Percentiles rank a stretch among this genome's conserved stretches.
Evolutionary conservation across 1,140 invertebrate species (phyloP).

Genomic region (Scaptomyza montana): DNA sequence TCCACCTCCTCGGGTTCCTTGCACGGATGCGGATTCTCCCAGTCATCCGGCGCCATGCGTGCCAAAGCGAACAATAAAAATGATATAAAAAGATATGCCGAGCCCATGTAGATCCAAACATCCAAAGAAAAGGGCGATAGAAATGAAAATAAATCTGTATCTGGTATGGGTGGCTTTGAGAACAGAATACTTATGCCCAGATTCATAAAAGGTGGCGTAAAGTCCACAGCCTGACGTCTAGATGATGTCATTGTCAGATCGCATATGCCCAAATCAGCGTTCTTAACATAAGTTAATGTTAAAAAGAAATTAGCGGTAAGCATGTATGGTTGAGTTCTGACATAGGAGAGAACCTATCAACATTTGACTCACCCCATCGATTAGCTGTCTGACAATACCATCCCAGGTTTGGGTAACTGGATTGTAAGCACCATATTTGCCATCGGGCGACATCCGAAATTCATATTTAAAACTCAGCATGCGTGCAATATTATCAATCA

Average conservation of each 20-base stretch:
- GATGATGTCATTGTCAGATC: constrained; percentile 96
- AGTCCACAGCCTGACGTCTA: constrained; percentile 92
- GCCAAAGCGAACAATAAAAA: constrained; percentile 90
- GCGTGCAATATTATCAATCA: constrained; percentile 90
- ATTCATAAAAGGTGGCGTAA: constrained; percentile 95
- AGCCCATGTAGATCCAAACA: constrained; percentile 97
- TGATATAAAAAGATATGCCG: constrained; percentile 94
- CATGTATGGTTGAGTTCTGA: too few relatives aligned
- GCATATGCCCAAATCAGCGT: constrained; percentile 95
- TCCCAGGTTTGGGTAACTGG: constrained; percentile 91
- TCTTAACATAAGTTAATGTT: constrained; percentile 84
- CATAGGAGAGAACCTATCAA: background rate
- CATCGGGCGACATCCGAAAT: constrained; percentile 88
- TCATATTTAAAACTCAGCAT: constrained; percentile 91
- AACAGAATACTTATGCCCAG: constrained; percentile 93
- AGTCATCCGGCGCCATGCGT: constrained; percentile 93
- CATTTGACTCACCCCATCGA: constrained; percentile 88
- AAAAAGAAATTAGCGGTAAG: too few relatives aligned
- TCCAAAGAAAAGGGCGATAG: constrained; percentile 93
- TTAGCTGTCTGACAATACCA: constrained; percentile 92
- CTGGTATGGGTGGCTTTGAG: constrained; percentile 88
- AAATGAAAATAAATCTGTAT: constrained; percentile 93
- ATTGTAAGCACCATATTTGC: constrained; percentile 89
- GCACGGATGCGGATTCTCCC: constrained; percentile 95
- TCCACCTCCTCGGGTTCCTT: constrained; percentile 91